Base-by-base conservation (phyloP, 2,113 vertebrate genomes). In the Macquaria australasica region DNA sequence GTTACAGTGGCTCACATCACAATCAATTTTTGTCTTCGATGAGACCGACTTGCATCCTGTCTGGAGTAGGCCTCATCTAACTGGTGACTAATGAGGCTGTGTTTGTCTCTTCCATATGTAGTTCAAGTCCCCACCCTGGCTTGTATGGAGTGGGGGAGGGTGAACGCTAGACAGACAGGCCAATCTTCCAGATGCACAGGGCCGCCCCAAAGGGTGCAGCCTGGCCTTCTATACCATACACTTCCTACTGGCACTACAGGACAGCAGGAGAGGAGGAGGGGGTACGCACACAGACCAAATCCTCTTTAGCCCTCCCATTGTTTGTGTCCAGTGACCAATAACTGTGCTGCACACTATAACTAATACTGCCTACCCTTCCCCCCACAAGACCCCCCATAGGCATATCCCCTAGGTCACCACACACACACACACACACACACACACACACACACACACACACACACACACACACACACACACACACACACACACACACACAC, bases 321-420 rank as follows among this genome's bases (percentile, higher is more conserved):
- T 95, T 93, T 95, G 92, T 84, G 92, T 94, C 93, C 92, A 92
- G 90, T 94, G 94, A 95, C 94, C 94, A 95, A 94, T 95, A 95
- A 94, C 91, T 94, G 87, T 85, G 87, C 85, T 43, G 85, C 88
- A 93, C 92, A 87, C 90, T 91, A 92, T 81, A 80, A 93, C 91
- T 95, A 95, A 95, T 95, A 94, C 92, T 59, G 62, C 76, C 59
- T 67, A 53, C 92, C 90, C 87, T 84, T 87, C 90, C 91, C 91
- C 93, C 90, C 58, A 83, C 74, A 76, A 68, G 86, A 86, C 87
- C 89, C 91, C 91, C 89, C 77, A 89, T 88, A 83, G 89, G 87
- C 73, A 50, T 92, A 79, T 92, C 87, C 89, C 93, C 89, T 87
- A 84, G 93, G 90, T 94, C 93, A 93, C 88, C 78, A 68, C 60